phyloP scores from a whole-genome alignment of 2,113 vertebrate species.

The Brienomyrus brachyistius region DNA sequence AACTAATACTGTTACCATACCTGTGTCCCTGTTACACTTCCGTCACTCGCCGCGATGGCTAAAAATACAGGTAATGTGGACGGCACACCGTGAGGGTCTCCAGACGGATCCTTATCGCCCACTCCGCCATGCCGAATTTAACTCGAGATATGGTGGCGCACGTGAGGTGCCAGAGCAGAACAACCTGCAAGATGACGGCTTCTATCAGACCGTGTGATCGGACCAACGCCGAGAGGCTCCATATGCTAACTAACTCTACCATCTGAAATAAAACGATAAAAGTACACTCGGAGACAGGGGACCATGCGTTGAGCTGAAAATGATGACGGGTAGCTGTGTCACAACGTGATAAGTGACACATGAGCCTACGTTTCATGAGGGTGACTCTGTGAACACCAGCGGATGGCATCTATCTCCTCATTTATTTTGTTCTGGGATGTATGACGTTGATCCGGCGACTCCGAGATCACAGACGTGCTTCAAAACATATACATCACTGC shows the following conservation, averaged over 20 bases:
- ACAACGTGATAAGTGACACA: neutral
- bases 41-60: conserved; percentile 69
- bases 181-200: conserved; percentile 81
- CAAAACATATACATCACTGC: neutral
- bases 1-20: neutral
- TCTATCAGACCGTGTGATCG: conserved; percentile 85
- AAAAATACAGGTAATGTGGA: conserved; percentile 78
- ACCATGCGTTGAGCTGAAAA: neutral
- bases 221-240: conserved; percentile 33
- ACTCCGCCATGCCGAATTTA: conserved; percentile 78
- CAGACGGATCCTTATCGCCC: conserved; percentile 72
- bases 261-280: neutral
- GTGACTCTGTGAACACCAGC: neutral
- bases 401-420: neutral
- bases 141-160: conserved; percentile 80
- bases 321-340: neutral
- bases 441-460: neutral
- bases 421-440: conserved; percentile 5
- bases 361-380: neutral
- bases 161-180: conserved; percentile 86
- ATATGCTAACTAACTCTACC: neutral
- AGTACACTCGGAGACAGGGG: neutral
- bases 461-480: neutral
- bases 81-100: conserved; percentile 60
- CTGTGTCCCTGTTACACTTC: conserved; percentile 12